phyloP scores from a whole-genome alignment of 1,140 invertebrate genomes.

The Drosophila neocordata region DNA sequence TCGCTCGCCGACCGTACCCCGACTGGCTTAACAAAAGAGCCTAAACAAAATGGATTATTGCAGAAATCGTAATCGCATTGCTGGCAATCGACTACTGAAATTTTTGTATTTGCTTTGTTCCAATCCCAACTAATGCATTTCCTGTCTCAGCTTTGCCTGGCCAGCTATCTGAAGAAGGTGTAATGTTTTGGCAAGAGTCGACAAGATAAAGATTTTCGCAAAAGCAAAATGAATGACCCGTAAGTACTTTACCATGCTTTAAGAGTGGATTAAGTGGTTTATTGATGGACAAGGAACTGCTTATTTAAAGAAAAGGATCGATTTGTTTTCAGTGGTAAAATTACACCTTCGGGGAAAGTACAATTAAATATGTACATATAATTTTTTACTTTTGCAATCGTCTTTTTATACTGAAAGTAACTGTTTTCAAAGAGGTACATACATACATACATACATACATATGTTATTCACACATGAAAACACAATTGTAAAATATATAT shows the following conservation, averaged over 20 bases:
- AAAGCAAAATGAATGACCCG: conserved; percentile 6
- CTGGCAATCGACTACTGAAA: conserved; percentile 11
- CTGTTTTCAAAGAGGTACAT: background rate
- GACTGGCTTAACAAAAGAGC: conserved; percentile 6
- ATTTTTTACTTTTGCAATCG: background rate
- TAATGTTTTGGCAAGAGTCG: conserved; percentile 20
- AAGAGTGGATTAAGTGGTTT: background rate
- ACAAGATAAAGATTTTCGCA: conserved; percentile 17
- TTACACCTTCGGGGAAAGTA: too few relatives aligned
- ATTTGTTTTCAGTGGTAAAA: background rate
- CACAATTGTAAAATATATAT: too few relatives aligned
- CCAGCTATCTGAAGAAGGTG: conserved; percentile 3
- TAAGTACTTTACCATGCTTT: background rate
- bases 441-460: background rate
- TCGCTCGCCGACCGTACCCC: background rate
- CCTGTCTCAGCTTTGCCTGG: conserved; percentile 1
- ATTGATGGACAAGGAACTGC: background rate
- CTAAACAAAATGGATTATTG: conserved; percentile 19
- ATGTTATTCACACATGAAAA: too few relatives aligned
- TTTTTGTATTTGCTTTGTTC: conserved; percentile 9
- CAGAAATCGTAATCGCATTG: conserved; percentile 14
- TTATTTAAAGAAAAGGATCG: background rate
- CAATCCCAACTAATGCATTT: conserved; percentile 9
- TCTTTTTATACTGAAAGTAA: too few relatives aligned
- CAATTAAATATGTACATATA: background rate